Evolutionary conservation across 2,888 invertebrate species (phyloP), one percentile per base, ranked within the genome.

Genomic region (Sarcophaga subvicina): DNA sequence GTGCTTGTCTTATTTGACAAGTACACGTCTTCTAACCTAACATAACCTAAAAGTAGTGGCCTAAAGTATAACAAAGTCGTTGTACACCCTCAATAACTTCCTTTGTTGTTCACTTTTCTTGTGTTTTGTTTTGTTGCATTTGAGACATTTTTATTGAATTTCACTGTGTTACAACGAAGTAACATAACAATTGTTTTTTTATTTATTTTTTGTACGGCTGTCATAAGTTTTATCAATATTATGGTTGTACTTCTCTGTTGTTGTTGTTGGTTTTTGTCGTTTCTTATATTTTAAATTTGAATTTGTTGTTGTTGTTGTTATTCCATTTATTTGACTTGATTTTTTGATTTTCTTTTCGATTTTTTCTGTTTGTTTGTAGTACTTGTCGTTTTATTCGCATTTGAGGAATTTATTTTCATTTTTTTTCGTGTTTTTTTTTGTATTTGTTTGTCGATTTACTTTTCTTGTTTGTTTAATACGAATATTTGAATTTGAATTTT

Each of bases 171-270:
- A 54, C 78, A 75, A 59, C 12, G 25, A 62, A 80, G 37, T 64
- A 63, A 59, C 75, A 75, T 62, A 83, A 64, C 37, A 75, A 71
- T 73, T 80, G 63, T 73, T 72, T 83, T 76, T 22, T 81, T 47
- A n/a, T 20, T 64, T 80, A 59, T 59, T 80, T 62, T 67, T 76
- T 80, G 25, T 27, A 25, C 59, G 25, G 27, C 87, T 87, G 84
- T 87, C 87, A 87, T 87, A 87, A 84, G 87, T 87, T 87, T 87
- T 87, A 87, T 87, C 87, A 87, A 87, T 87, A 87, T 84, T 86
- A 78, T 79, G 75, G 72, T 75, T 59, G 60, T 80, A 70, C 83
- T 72, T 54, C 49, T 49, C 63, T 75, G 49, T 5, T 67, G 25
- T 76, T 75, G 22, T 64, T 60, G 49, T 25, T 14, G 25, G 64